Evolutionary conservation across 2,797 vertebrate genomes (phyloP).

Genomic region (Enteromius unitaeniatus): DNA sequence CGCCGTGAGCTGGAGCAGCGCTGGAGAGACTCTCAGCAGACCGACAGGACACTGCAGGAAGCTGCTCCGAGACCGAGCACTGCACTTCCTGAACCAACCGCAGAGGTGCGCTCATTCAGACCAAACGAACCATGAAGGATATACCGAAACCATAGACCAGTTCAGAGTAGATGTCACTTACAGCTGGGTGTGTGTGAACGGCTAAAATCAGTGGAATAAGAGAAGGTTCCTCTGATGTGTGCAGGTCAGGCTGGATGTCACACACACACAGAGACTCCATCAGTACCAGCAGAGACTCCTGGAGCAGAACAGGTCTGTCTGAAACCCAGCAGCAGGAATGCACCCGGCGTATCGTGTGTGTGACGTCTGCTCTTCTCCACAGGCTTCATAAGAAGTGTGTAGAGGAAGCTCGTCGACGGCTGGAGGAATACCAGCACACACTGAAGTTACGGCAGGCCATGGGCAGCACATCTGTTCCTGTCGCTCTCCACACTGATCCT

Average conservation of each 20-base stretch:
- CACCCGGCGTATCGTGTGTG: background rate
- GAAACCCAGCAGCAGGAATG: background rate
- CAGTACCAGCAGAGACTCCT: conserved; percentile 86
- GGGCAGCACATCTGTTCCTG: conserved; percentile 41
- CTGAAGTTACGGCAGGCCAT: conserved; percentile 76
- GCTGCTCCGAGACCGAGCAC: conserved; percentile 64
- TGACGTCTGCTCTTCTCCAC: conserved; percentile 28
- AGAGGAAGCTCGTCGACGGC: conserved; percentile 79
- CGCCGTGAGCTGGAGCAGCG: conserved; percentile 80
- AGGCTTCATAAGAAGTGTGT: conserved; percentile 84
- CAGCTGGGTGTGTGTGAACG: no score
- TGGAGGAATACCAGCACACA: conserved; percentile 86
- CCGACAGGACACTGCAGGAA: conserved; percentile 51
- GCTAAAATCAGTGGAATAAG: no score
- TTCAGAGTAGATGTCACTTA: no score
- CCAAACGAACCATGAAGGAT: background rate
- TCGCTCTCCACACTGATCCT: background rate
- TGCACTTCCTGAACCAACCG: conserved; percentile 16
- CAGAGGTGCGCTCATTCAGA: conserved; percentile 54
- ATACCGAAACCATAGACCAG: no score
- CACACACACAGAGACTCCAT: conserved; percentile 65
- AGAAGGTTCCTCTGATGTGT: background rate
- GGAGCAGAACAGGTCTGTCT: conserved; percentile 80
- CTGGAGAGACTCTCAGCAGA: conserved; percentile 74
- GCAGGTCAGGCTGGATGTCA: conserved; percentile 63